Conservation (phyloP, 2,797 vertebrate genomes). For the Micromesistius poutassou region DNA sequence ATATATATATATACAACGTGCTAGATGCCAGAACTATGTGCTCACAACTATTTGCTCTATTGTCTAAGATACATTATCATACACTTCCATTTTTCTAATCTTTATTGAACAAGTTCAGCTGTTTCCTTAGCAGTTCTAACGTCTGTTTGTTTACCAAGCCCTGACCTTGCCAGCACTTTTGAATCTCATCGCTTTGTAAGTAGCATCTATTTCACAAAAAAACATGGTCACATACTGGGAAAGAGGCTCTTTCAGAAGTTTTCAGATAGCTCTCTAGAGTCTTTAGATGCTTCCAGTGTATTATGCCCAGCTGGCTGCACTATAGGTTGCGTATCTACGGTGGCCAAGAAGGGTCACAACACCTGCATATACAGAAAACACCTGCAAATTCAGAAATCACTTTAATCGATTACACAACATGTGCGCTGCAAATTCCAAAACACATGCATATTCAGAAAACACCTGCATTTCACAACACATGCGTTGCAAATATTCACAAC, state of each 20-base stretch:
- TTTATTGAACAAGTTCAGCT: neutral
- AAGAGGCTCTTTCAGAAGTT: neutral
- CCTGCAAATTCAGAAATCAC: too few relatives aligned
- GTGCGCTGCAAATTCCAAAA: too few relatives aligned
- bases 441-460: too few relatives aligned
- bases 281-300: neutral
- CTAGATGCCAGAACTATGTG: neutral
- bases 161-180: neutral
- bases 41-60: too few relatives aligned
- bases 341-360: too few relatives aligned
- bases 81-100: neutral
- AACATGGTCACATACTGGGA: neutral
- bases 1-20: too few relatives aligned
- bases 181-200: neutral
- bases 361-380: too few relatives aligned
- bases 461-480: too few relatives aligned
- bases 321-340: too few relatives aligned
- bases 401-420: too few relatives aligned
- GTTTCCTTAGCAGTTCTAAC: too few relatives aligned
- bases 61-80: neutral
- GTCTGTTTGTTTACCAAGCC: neutral
- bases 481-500: too few relatives aligned
- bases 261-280: neutral
- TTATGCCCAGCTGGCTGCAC: neutral
- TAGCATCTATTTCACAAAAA: neutral